A percentile compares a stretch with the other conserved stretches of the same genome.
Conservation (phyloP, 2,797 vertebrate genomes). For the Taeniopygia guttata region DNA sequence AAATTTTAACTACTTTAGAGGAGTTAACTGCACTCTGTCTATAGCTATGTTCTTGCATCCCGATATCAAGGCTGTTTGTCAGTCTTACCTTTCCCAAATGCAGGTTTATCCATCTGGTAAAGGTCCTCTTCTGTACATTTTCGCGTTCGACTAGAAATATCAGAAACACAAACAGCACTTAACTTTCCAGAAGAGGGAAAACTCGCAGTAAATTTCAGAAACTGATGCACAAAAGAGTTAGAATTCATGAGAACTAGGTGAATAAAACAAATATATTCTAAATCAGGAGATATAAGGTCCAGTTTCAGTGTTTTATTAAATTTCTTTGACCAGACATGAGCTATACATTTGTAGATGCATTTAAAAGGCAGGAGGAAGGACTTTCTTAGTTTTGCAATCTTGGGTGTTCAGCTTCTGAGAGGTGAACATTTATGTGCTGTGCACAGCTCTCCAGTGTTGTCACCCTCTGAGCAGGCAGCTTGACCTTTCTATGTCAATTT, state of each 20-base stretch:
- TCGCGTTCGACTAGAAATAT: conserved; percentile 90
- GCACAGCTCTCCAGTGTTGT: background rate
- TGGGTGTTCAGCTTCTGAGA: background rate
- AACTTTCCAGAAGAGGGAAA: background rate
- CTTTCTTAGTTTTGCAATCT: background rate
- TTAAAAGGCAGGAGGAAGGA: background rate
- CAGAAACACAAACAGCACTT: conserved; percentile 65
- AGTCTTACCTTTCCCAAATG: conserved; percentile 90
- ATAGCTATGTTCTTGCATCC: background rate
- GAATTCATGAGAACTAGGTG: background rate
- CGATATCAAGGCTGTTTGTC: background rate
- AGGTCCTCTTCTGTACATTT: conserved; percentile 96
- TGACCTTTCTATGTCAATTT: background rate
- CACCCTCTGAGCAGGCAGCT: background rate
- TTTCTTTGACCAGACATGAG: background rate
- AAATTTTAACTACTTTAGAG: background rate
- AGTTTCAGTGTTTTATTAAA: background rate
- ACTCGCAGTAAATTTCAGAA: background rate
- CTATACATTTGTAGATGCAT: background rate
- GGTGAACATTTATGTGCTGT: background rate
- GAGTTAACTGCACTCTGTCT: background rate
- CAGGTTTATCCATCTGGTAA: conserved; percentile 97
- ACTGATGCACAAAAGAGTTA: background rate
- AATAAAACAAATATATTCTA: background rate
- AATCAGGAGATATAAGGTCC: background rate